A percentile compares a stretch with the other conserved stretches of the same genome.
Evolutionary conservation across 2,797 vertebrate genomes (phyloP).

Genomic region (Sphenopsis melanotis): DNA sequence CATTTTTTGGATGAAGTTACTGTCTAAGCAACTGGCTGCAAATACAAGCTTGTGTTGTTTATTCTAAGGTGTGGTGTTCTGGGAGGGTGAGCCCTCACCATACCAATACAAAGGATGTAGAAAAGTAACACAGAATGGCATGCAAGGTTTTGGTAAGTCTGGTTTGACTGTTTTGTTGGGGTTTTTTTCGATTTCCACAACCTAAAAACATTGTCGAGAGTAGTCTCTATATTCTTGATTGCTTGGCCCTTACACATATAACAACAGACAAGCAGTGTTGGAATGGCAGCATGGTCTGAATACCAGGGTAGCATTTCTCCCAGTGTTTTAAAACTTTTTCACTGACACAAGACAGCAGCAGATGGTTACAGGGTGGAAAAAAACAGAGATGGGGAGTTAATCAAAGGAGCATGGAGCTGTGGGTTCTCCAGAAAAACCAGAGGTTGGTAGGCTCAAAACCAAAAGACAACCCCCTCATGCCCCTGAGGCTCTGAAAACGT

Average conservation of each 20-base stretch:
- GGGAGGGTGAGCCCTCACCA: not conserved
- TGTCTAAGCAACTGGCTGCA: not conserved
- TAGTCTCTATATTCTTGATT: not conserved
- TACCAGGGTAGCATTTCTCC: not conserved
- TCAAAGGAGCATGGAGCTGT: not conserved
- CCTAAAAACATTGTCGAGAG: not conserved
- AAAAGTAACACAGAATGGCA: not conserved
- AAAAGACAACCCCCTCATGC: not conserved
- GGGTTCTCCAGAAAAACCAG: not conserved
- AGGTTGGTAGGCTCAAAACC: not conserved
- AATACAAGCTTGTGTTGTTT: not conserved
- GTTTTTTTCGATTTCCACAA: rapidly evolving
- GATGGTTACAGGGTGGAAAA: not conserved
- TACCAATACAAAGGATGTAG: not conserved
- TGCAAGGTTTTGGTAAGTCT: not conserved
- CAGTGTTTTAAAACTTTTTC: not conserved
- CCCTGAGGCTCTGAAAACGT: not conserved
- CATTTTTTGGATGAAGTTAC: not conserved
- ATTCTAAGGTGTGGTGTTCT: not conserved
- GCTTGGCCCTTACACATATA: not conserved
- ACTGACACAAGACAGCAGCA: not conserved
- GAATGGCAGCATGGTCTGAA: not conserved
- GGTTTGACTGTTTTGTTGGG: not conserved
- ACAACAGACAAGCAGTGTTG: not conserved
- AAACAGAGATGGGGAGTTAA: not conserved